Base-by-base conservation (phyloP, 2,888 invertebrate species). In the Dioctria linearis region DNA sequence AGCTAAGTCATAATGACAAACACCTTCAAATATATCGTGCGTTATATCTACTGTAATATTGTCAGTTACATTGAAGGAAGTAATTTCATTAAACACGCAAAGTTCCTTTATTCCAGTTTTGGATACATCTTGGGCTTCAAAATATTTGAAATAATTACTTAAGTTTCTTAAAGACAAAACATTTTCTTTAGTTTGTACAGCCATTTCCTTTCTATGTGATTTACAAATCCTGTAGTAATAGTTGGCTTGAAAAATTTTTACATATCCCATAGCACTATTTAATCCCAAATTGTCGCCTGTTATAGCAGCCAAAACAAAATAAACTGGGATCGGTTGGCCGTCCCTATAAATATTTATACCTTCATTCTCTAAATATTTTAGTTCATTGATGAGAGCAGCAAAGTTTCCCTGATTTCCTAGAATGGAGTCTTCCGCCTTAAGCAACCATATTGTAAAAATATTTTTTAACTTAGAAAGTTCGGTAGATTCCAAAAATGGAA, bases 11-110 rank as follows among this genome's bases (percentile, higher is more conserved):
- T 79, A 51, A 78, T 82, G 82, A 37, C 75, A 75, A 65, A 79
- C 71, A 39, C 83, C 83, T 63, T 83, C 83, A 46, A 82, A 80
- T 13, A 82, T 66, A 79, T 83, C 82, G 59, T 83, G 83, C 80
- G 82, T 81, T 42, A 81, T 81, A 79, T 83, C 83, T 11, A 80
- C 81, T 37, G 80, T 66, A 59, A 80, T 57, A 75, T 81, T 81
- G 39, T 82, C 80, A 39, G 8, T 4, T 25, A 61, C 61, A 61
- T 13, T 61, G 13, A 61, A 61, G 61, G 61, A 25, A 37, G 8
- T 6, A 25, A 61, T 61, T n/a, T 61, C 25, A 61, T 61, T 61
- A 37, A 61, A 61, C 3, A 61, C 61, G 37, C 61, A 61, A 3
- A 25, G 6, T 61, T 61, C 61, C 13, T 25, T 61, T 4, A 61